phyloP scores from a whole-genome alignment of 2,113 vertebrate genomes.

The Sclerurus mexicanus region DNA sequence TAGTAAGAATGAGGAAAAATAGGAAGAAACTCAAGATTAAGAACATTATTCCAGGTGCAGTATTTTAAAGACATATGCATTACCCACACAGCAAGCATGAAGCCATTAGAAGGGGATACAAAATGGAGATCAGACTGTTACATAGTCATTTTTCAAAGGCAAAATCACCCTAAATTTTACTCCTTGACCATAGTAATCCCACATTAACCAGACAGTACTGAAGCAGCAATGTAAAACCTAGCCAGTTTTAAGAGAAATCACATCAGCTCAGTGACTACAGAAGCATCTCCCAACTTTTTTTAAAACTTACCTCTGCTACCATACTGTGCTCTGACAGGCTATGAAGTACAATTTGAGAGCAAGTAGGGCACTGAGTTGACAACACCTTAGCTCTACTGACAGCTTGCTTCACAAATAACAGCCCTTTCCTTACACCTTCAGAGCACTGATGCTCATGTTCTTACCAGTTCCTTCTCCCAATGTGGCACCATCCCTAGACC shows the following conservation, averaged over 20 bases:
- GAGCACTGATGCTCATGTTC: neutral
- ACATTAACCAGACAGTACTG: neutral
- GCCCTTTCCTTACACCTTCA: neutral
- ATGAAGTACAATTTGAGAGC: neutral
- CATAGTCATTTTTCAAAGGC: accelerated
- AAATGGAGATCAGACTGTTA: neutral
- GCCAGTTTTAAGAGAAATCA: neutral
- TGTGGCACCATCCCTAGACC: neutral
- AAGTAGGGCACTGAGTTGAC: neutral
- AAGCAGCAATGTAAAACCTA: neutral
- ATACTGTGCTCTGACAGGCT: neutral
- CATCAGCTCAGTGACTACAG: neutral
- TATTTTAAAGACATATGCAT: neutral
- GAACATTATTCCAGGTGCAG: neutral
- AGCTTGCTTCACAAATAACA: neutral
- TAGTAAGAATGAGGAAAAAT: neutral
- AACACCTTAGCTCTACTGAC: neutral
- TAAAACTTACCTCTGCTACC: neutral
- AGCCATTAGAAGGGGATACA: neutral
- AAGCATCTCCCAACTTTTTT: neutral
- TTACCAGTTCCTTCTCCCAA: neutral
- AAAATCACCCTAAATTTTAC: neutral
- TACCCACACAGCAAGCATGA: neutral
- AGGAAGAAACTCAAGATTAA: neutral
- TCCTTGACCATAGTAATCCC: neutral